phyloP scores from a whole-genome alignment of 2,888 invertebrate species.

The Tanytarsus gracilentus region DNA sequence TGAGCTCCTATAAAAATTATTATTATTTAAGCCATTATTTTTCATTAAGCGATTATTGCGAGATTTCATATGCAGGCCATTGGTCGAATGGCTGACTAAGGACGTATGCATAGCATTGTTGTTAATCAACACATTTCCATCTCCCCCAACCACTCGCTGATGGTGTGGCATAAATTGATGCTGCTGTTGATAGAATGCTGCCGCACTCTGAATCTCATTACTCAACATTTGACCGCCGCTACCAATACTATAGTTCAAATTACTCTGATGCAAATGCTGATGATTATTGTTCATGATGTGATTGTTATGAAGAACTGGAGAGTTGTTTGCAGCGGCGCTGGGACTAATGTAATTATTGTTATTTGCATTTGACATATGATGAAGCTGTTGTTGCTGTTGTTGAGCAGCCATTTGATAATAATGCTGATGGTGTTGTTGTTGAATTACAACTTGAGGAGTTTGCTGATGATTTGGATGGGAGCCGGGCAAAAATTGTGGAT shows the following conservation, averaged over 20 bases:
- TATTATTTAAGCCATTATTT: constrained; percentile 29
- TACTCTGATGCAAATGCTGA: constrained; percentile 24
- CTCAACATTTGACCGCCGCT: constrained; percentile 26
- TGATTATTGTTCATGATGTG: constrained; percentile 28
- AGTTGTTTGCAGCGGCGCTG: constrained; percentile 6
- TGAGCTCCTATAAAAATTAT: constrained; percentile 27
- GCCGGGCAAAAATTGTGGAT: constrained; percentile 87
- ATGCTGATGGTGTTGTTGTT: constrained; percentile 12
- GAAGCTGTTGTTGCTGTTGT: constrained; percentile 19
- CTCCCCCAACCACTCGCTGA: not conserved
- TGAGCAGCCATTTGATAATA: constrained; percentile 12
- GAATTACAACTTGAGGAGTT: constrained; percentile 38
- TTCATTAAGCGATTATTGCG: constrained; percentile 26
- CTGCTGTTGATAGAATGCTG: constrained; percentile 18
- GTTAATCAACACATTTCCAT: not conserved
- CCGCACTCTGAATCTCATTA: constrained; percentile 12
- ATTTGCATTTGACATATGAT: constrained; percentile 21
- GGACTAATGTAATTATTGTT: constrained; percentile 27
- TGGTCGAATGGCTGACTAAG: not conserved
- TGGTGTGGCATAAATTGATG: constrained; percentile 21
- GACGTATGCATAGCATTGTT: not conserved
- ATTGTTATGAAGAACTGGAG: constrained; percentile 22
- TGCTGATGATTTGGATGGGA: constrained; percentile 65
- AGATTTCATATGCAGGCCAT: constrained; percentile 21
- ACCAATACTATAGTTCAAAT: constrained; percentile 6